Evolutionary conservation across 2,888 invertebrate species (phyloP), one percentile per base, ranked within the genome.

Genomic region (Cantharis nigra): DNA sequence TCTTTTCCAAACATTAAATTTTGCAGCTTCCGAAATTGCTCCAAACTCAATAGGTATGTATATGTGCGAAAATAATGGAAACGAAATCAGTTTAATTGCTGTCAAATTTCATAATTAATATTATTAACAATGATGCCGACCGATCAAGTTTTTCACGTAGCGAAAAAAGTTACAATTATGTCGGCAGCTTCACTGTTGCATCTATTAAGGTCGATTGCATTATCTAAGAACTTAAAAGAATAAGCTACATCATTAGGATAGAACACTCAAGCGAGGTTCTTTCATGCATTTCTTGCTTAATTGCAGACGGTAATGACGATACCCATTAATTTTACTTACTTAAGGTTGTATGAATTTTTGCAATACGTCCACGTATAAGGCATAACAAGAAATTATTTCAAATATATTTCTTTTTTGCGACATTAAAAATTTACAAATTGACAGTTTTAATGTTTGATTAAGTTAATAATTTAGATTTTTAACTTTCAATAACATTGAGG

Each of bases 271-370:
- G 16, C 64, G 64, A 20, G 23, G 23, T 49, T 49, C 49, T 64
- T 62, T 69, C 69, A 74, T 74, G 70, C 70, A 30, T 74, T 74
- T 26, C 74, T 70, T 70, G 70, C 33, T 74, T 74, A 74, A 74
- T 74, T 74, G 64, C 74, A 70, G 14, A 30, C 65, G 30, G 74
- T 70, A 70, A 74, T 70, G 63, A 67, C 28, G 63, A 70, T 33
- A 63, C 33, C 74, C 74, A 74, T 74, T 74, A 74, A 74, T 74
- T 74, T 74, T 74, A 70, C 33, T 33, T 70, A 65, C 70, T 70
- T 74, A 63, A 73, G 73, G 49, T 70, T 70, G 70, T 64, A 28
- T 74, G 63, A n/a, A 70, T 74, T 74, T 74, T 74, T 70, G 69
- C 62, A 72, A 72, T 63, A 72, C 67, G 14, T 71, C 71, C 65